Evolutionary conservation across 2,888 invertebrate genomes (phyloP), one percentile per base, ranked within the genome.

Genomic region (Pyrrhia umbra): DNA sequence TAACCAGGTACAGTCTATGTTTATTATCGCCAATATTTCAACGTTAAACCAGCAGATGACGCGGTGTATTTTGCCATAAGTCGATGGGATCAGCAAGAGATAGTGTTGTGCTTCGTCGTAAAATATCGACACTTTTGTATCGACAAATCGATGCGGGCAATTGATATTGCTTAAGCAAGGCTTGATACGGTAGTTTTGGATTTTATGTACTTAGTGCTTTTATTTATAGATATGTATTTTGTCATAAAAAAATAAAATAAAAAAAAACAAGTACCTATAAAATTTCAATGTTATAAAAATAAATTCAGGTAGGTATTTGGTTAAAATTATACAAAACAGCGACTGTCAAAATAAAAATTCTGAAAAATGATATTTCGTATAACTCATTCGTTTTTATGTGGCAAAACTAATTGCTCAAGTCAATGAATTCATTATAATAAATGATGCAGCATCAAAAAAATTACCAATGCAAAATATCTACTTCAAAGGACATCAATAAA

Each of bases 71-170:
- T 56, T 34, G 58, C 67, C 27, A 45, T 75, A 77, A 75, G 73
- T 68, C 68, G 73, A 56, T 9, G 50, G 68, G 75, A 77, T 75
- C 75, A 77, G 68, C 58, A 43, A 34, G 61, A 58, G 49, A 71
- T 73, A 72, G 77, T 73, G 73, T 60, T 65, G 77, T 68, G 56
- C 59, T 3, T 42, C 39, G 34, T 59, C 40, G 52, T 75, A 65
- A 68, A 72, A 65, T 77, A 73, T 73, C 73, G 75, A 75, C 56
- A 73, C 59, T 72, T 63, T 42, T 23, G 57, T 61, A 68, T 57
- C 72, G 77, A 75, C 64, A 65, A 68, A 75, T 75, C 57, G 77
- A 68, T 77, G 56, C 49, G 25, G 21, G 77, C 64, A 47, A 67
- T 76, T 61, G 75, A 68, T 64, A 59, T 68, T 65, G 45, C 67